Evolutionary conservation across 2,888 invertebrate species (phyloP), one percentile per base, ranked within the genome.

Genomic region (Drosophila paramelanica): DNA sequence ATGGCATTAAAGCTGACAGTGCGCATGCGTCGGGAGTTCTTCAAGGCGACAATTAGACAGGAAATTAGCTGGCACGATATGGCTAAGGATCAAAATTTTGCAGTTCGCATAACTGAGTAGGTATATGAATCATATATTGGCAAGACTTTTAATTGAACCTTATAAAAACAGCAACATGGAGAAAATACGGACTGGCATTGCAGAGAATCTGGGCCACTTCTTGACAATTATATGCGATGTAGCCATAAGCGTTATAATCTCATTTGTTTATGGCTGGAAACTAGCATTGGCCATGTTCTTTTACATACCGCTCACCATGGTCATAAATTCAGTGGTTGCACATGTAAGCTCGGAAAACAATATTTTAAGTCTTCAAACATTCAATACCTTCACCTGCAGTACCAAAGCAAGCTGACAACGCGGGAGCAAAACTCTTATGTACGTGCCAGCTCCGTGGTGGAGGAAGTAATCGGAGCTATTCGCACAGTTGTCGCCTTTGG

Each of bases 191-290:
- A 96, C 96, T 78, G 97, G 97, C 1, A 96, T 97, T 11, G 96
- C 96, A 0, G 97, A 97, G 91, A 97, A 97, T 92, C 93, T 96
- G 17, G 95, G 96, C 0, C 95, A 96, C 89, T 94, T 96, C 81
- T 91, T 95, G 0, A 96, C 96, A 89, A 73, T 96, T 73, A 92
- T 95, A 72, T 94, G 95, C 1, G 81, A 88, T 39, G 79, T 86
- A n/a, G 4, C 81, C 3, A 73, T 90, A 4, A 80, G 85, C n/a
- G 75, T 91, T 0, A 60, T 78, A 3, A 94, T 96, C 47, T 96
- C 97, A 0, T 95, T 97, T 86, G 91, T 93, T 0, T 96, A 96
- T 87, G 97, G 97, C 52, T 97, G 97, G 97, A 95, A 97, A 89
- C 92, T 98, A 59, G 96, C 97, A 0, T 92, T 97, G 31, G 95